A percentile compares a stretch with the other conserved stretches of the same genome.
Evolutionary conservation across 2,797 vertebrate species (phyloP).

Genomic region (Apogon hyalosoma): DNA sequence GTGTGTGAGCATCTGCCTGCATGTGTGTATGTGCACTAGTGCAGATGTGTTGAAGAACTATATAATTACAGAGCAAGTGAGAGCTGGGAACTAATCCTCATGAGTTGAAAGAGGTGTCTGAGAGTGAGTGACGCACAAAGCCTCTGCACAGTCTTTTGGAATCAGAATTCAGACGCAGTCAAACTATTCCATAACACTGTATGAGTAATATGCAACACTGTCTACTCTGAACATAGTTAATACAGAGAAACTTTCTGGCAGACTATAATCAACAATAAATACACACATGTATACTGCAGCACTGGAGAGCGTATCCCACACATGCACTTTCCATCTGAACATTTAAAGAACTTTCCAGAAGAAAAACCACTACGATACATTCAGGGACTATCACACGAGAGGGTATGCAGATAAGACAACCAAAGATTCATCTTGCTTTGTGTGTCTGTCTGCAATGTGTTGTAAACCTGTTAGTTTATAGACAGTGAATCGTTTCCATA

Average conservation of each 20-base stretch:
- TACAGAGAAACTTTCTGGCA: slow-evolving; percentile 24
- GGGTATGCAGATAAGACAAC: too few relatives aligned
- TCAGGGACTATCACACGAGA: too few relatives aligned
- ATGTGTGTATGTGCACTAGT: slow-evolving; percentile 30
- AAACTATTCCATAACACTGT: slow-evolving; percentile 15
- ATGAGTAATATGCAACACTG: slow-evolving; percentile 13
- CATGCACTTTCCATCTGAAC: neutral
- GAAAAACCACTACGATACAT: too few relatives aligned
- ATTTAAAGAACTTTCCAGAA: neutral
- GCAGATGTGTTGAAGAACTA: slow-evolving; percentile 72
- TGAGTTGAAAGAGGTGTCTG: slow-evolving; percentile 70
- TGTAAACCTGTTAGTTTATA: too few relatives aligned
- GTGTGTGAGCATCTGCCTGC: neutral
- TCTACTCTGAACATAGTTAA: slow-evolving; percentile 29
- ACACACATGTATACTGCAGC: neutral
- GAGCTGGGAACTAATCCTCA: slow-evolving; percentile 71
- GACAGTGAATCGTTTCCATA: too few relatives aligned
- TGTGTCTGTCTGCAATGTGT: too few relatives aligned
- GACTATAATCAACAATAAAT: neutral
- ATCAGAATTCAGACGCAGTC: slow-evolving; percentile 40
- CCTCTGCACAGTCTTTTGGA: slow-evolving; percentile 42
- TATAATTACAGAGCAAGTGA: slow-evolving; percentile 77
- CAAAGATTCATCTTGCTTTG: too few relatives aligned
- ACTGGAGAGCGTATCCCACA: neutral
- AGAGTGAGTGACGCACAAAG: slow-evolving; percentile 70